Percentiles rank a stretch among this genome's conserved stretches.
Conservation (phyloP, 2,113 vertebrate species). For the Bujurquina vittata region DNA sequence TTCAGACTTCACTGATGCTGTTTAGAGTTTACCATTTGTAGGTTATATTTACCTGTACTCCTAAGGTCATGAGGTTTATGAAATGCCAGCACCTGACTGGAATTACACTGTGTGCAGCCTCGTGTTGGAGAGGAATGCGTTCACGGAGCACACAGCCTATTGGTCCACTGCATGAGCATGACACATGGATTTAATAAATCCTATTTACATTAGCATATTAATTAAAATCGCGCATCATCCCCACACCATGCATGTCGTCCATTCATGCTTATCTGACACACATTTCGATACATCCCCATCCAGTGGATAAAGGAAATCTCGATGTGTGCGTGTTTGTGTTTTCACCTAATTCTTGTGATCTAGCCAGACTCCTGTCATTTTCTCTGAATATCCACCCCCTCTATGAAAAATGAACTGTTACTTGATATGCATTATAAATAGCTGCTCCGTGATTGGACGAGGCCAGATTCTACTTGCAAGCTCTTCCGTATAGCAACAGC, state of each 20-base stretch:
- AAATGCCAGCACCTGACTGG: background rate
- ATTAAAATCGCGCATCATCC: constrained; percentile 50
- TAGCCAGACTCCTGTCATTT: constrained; percentile 48
- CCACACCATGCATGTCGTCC: constrained; percentile 52
- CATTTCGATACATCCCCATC: constrained; percentile 37
- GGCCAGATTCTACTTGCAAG: constrained; percentile 65
- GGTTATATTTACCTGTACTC: background rate
- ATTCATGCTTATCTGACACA: constrained; percentile 64
- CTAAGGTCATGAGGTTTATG: background rate
- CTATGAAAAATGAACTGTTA: constrained; percentile 74
- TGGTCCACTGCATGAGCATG: constrained; percentile 30
- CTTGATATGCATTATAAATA: constrained; percentile 82
- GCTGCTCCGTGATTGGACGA: constrained; percentile 74
- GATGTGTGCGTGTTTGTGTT: constrained; percentile 27
- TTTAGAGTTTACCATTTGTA: background rate
- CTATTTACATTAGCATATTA: constrained; percentile 63
- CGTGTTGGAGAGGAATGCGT: background rate
- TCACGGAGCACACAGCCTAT: background rate
- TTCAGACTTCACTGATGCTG: constrained; percentile 12
- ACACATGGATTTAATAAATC: constrained; percentile 67
- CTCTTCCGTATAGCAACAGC: constrained; percentile 85
- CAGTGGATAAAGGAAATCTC: constrained; percentile 40
- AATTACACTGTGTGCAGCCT: constrained; percentile 7
- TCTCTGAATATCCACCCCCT: constrained; percentile 47
- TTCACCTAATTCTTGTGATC: constrained; percentile 35